Evolutionary conservation across 2,888 invertebrate genomes (phyloP).

Genomic region (Mellilla xanthometata): DNA sequence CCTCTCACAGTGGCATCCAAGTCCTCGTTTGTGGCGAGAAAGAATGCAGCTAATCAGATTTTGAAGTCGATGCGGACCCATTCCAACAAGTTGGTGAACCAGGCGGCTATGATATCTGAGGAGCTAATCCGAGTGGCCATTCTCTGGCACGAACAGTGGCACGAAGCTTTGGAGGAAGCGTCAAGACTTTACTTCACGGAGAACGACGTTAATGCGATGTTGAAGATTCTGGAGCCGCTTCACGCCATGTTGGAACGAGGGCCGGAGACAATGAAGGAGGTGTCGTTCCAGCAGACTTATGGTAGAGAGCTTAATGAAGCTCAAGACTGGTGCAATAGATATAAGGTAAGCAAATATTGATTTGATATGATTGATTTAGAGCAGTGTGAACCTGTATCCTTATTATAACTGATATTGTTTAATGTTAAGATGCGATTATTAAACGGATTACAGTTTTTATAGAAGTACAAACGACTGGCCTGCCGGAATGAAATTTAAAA

Average conservation of each 20-base stretch:
- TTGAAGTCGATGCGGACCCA: slow-evolving; percentile 98
- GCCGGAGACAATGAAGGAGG: slow-evolving; percentile 97
- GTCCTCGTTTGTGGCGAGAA: slow-evolving; percentile 91
- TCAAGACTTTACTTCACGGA: slow-evolving; percentile 97
- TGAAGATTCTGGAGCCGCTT: slow-evolving; percentile 96
- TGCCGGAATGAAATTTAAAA: too few species aligned
- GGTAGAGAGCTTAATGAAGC: slow-evolving; percentile 97
- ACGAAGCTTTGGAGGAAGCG: slow-evolving; percentile 98
- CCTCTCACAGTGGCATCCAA: slow-evolving; percentile 98
- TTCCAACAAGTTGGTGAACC: slow-evolving; percentile 94
- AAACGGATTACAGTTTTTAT: too few species aligned
- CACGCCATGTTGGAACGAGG: slow-evolving; percentile 97
- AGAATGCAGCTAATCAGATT: slow-evolving; percentile 96
- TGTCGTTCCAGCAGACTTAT: slow-evolving; percentile 98
- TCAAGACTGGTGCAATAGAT: slow-evolving; percentile 97
- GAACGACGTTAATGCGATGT: slow-evolving; percentile 97
- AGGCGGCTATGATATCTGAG: slow-evolving; percentile 97
- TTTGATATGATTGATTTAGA: too few species aligned
- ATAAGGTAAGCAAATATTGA: too few species aligned
- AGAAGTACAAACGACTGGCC: too few species aligned
- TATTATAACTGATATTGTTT: too few species aligned
- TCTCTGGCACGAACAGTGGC: slow-evolving; percentile 99
- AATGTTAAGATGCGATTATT: too few species aligned
- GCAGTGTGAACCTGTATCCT: too few species aligned
- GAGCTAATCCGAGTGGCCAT: slow-evolving; percentile 99